Evolutionary conservation across 2,113 vertebrate species (phyloP), one percentile per base, ranked within the genome.

Genomic region (Antennarius striatus): DNA sequence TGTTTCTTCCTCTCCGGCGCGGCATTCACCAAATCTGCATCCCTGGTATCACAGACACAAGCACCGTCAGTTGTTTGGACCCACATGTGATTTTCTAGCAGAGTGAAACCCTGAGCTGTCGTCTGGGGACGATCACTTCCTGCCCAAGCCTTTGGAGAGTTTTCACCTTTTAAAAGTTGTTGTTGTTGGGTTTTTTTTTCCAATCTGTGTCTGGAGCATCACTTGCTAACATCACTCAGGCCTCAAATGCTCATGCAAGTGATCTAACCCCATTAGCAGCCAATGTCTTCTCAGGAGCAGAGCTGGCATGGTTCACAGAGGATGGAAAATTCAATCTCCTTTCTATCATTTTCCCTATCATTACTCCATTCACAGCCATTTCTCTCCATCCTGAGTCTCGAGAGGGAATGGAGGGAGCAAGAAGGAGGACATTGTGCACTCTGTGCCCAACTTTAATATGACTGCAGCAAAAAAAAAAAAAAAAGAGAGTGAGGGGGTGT

Each of bases 321-420:
- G 95, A 96, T 95, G 94, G 95, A 93, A 96, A 96, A 96, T 97
- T 96, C 95, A 98, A 98, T 99, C 96, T 98, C 92, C 93, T 93
- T 94, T 96, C 95, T 95, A 95, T 98, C 95, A 97, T 98, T 98
- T 98, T 98, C 95, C 86, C 96, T 96, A 96, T 98, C 97, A 98
- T 99, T 98, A 98, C 95, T 95, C 93, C 95, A 93, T 93, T 94
- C 91, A 90, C 96, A 92, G 94, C 94, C 92, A 95, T 97, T 96
- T 95, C 94, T 96, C 94, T 95, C 95, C 92, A 93, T 93, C 94
- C 93, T 92, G 94, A 94, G 88, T 95, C 96, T 88, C 95, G 62
- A 78, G 87, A 90, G 87, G 78, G 62, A 88, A 70, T 22, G 56
- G 55, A 66, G 81, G 47, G 13, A 53, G 80, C 81, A 67, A 91